Evolutionary conservation across 2,888 invertebrate species (phyloP).

Genomic region (Sthenelais limicola): DNA sequence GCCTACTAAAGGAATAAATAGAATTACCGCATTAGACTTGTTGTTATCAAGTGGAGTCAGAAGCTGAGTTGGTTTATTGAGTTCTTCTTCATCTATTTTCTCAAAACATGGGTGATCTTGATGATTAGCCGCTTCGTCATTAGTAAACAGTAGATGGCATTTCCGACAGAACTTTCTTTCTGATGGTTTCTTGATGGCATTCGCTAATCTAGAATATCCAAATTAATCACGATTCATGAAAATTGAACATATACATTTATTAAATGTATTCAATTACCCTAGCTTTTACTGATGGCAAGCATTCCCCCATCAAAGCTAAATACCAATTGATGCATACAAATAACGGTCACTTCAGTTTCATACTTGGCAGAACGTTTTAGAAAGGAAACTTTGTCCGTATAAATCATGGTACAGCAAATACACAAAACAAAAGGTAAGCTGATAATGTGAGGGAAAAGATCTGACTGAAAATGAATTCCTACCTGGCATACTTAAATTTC

Average conservation of each 20-base stretch:
- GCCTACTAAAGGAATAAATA: too few species aligned
- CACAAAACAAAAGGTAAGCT: too few species aligned
- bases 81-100: conserved; percentile 53
- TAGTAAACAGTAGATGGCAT: conserved; percentile 66
- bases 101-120: conserved; percentile 55
- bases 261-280: background rate
- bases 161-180: conserved; percentile 63
- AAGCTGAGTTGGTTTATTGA: conserved; percentile 72
- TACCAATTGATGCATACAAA: too few species aligned
- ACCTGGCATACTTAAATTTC: background rate
- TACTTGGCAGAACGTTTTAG: too few species aligned
- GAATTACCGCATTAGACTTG: conserved; percentile 82
- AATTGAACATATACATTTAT: background rate
- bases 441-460: too few species aligned
- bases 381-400: too few species aligned
- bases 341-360: too few species aligned
- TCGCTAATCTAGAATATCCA: conserved; percentile 45
- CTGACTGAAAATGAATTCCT: background rate
- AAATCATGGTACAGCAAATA: too few species aligned
- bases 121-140: conserved; percentile 57
- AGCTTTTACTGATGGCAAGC: too few species aligned
- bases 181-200: conserved; percentile 50
- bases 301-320: too few species aligned
- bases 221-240: conserved; percentile 29
- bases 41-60: conserved; percentile 81